Conservation (phyloP, 2,113 vertebrate genomes). For the Cynocephalus volans region DNA sequence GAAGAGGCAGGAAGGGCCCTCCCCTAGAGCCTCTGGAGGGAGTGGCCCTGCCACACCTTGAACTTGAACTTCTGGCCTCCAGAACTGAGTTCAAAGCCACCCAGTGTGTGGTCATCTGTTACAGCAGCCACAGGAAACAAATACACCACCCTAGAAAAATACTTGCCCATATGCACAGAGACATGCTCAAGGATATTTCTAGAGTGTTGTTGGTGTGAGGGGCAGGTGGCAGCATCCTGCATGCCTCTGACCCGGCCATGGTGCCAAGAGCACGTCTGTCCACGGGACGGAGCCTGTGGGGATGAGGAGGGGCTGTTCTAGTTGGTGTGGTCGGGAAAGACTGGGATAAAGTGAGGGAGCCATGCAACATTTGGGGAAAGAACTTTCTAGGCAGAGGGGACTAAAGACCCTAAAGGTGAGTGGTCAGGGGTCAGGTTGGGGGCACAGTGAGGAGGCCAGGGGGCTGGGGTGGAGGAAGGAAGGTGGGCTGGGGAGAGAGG, state of each 20-base stretch:
- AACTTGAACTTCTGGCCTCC: neutral
- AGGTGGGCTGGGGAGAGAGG: too few relatives aligned
- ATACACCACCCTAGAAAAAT: neutral
- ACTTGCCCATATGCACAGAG: rapidly evolving
- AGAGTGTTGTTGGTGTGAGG: neutral
- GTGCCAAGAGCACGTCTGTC: rapidly evolving
- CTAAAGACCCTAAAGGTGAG: neutral
- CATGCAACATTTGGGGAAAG: neutral
- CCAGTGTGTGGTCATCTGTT: too few relatives aligned
- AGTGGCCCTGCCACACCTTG: rapidly evolving
- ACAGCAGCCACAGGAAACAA: too few relatives aligned
- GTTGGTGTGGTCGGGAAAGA: neutral
- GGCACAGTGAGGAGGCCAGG: neutral
- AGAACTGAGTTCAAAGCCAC: neutral
- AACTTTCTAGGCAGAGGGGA: neutral
- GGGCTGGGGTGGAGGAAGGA: neutral
- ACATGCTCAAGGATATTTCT: neutral
- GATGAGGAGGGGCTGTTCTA: rapidly evolving
- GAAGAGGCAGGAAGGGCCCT: neutral
- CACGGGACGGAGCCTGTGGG: rapidly evolving
- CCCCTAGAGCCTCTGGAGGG: neutral
- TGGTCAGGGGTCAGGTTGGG: rapidly evolving
- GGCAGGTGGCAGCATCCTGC: rapidly evolving
- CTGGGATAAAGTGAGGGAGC: neutral
- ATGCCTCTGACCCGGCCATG: rapidly evolving